phyloP scores from a whole-genome alignment of 2,888 invertebrate genomes.

The Strigamia crassipes region DNA sequence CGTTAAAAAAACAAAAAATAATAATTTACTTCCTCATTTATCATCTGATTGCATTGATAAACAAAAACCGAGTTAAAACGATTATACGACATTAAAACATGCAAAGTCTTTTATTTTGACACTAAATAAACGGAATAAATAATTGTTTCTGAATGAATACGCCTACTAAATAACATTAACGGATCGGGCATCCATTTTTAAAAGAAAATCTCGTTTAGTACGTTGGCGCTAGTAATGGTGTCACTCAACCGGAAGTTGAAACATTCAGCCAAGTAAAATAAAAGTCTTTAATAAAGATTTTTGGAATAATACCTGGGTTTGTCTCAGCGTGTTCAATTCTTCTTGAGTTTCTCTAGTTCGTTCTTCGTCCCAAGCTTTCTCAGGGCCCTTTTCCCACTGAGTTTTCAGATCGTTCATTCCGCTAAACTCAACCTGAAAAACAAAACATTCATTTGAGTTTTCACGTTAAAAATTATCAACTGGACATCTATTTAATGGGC shows the following conservation, averaged over 20 bases:
- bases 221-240: too few species aligned
- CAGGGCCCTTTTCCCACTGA: conserved; percentile 54
- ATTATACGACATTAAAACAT: neutral
- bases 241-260: too few species aligned
- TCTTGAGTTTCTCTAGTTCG: conserved; percentile 81
- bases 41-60: conserved; percentile 30
- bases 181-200: too few species aligned
- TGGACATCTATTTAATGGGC: neutral
- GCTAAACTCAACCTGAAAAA: conserved; percentile 49
- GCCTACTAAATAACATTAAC: too few species aligned
- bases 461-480: neutral
- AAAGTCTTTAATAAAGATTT: too few species aligned
- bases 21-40: neutral
- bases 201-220: too few species aligned
- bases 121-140: too few species aligned
- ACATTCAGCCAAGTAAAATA: too few species aligned
- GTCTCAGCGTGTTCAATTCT: conserved; percentile 84
- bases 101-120: too few species aligned
- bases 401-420: conserved; percentile 54
- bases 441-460: neutral
- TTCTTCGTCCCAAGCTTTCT: conserved; percentile 57
- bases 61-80: neutral
- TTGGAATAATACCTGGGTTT: conserved; percentile 58
- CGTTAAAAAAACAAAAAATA: too few species aligned
- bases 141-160: too few species aligned